Evolutionary conservation across 2,113 vertebrate species (phyloP), one percentile per base, ranked within the genome.

Genomic region (Corynorhinus townsendii): DNA sequence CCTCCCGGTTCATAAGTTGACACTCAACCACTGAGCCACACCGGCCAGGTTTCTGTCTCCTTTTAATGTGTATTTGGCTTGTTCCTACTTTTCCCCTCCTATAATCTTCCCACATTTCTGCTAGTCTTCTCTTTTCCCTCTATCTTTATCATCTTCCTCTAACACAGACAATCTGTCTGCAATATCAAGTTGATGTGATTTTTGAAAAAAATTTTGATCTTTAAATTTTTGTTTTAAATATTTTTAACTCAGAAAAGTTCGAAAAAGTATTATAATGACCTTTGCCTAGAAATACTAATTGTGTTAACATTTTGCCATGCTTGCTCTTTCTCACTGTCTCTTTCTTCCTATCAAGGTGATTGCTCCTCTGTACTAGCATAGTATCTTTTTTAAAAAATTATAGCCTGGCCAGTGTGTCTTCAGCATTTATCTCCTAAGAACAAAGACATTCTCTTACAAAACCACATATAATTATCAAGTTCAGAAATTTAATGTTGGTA

Each of bases 201-300:
- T 88, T 77, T 89, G 17, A 11, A 82, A 81, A 73, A 38, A 94
- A 45, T 2, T 49, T 81, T 77, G 24, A 43, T 76, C 30, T 86
- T 90, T 71, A 64, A n/a, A 15, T 87, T 83, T 75, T 90, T 72
- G 38, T 76, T 87, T 86, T 77, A 16, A 93, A 49, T 72, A 93
- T 87, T 95, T 96, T 52, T 77, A 71, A 93, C 2, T 1, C 5
- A 83, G 52, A 77, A 87, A 88, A 91, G 28, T 79, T 89, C 22
- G 56, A 47, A 80, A 66, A 73, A 80, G 54, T 52, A 26, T 35
- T 75, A 68, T 47, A 80, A 43, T 40, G 59, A 80, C 38, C 24
- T 89, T 54, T 3, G 54, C 14, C 43, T 88, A 24, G 84, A 80
- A 93, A 73, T 19, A 30, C 2, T 28, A 28, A 19, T 16, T 93